These are phyloP conservation scores for Drosophila sechellia DNA, from an alignment of 1,140 invertebrate species.

Conservation along the genomic window DNA sequence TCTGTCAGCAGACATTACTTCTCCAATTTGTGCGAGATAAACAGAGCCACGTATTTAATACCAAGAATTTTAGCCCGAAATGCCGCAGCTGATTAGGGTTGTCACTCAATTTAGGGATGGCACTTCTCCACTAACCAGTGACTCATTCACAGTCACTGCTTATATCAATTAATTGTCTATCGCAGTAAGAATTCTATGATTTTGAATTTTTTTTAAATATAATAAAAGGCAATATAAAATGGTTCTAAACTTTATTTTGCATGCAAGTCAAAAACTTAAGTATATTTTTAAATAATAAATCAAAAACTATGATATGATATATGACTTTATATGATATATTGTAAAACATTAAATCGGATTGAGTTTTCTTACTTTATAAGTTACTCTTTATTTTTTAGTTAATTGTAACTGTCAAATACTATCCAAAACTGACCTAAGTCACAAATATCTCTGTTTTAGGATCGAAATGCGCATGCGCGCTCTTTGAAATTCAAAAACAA, in stretches of 20 bases:
- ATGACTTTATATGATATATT: too few species aligned
- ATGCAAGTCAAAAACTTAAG: too few species aligned
- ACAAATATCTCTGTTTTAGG: slow-evolving; percentile 26
- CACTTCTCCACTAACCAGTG: background rate
- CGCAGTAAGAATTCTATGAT: background rate
- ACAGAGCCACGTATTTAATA: slow-evolving; percentile 52
- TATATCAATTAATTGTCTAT: background rate
- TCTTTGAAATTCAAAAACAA: slow-evolving; percentile 26
- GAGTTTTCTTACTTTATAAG: too few species aligned
- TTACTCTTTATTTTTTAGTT: too few species aligned
- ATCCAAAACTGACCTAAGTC: slow-evolving; percentile 25
- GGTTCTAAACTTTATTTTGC: too few species aligned
- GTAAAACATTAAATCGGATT: too few species aligned
- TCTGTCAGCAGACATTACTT: slow-evolving; percentile 56
- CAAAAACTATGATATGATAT: too few species aligned
- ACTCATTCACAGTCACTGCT: background rate
- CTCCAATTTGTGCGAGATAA: slow-evolving; percentile 47
- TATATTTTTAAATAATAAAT: too few species aligned
- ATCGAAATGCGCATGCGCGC: slow-evolving; percentile 56
- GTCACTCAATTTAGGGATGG: background rate
- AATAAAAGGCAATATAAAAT: too few species aligned
- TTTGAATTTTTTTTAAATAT: too few species aligned
- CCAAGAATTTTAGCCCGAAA: slow-evolving; percentile 38
- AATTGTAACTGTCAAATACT: background rate
- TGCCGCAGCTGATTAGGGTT: slow-evolving; percentile 40